Percentiles rank a stretch among this genome's conserved stretches.
phyloP scores from a whole-genome alignment of 2,113 vertebrate genomes.

The Eclectus roratus region DNA sequence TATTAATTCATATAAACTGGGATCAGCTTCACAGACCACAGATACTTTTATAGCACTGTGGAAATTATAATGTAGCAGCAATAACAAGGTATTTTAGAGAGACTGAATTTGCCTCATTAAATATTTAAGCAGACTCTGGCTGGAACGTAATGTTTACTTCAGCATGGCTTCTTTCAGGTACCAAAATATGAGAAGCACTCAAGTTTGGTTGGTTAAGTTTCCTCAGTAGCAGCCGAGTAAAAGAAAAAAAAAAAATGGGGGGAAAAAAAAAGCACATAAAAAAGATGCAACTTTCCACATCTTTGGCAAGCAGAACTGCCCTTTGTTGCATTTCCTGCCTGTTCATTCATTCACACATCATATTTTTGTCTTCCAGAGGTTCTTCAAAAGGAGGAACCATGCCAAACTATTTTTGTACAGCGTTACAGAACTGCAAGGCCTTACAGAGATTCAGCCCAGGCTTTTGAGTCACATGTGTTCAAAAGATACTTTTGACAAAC shows the following conservation, averaged over 20 bases:
- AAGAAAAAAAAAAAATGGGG: rapidly evolving
- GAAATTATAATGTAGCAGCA: neutral
- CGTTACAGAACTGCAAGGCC: neutral
- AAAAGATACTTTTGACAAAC: neutral
- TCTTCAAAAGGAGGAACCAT: neutral
- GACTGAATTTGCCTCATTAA: neutral
- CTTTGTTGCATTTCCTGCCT: neutral
- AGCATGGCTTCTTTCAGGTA: neutral
- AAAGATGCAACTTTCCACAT: neutral
- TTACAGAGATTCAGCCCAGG: neutral
- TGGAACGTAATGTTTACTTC: neutral
- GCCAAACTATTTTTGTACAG: neutral
- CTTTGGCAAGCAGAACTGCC: neutral
- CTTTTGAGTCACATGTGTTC: neutral
- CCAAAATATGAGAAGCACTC: neutral
- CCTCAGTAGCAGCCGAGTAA: neutral
- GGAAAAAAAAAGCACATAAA: neutral
- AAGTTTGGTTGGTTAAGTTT: neutral
- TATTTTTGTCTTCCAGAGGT: neutral
- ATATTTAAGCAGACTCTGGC: neutral
- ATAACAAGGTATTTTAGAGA: neutral
- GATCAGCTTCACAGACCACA: neutral
- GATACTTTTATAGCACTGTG: neutral
- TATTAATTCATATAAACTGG: neutral
- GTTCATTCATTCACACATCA: neutral